phyloP scores from a whole-genome alignment of 37 sponge, comb jelly and placozoan species.

The Beroe forskalii region DNA sequence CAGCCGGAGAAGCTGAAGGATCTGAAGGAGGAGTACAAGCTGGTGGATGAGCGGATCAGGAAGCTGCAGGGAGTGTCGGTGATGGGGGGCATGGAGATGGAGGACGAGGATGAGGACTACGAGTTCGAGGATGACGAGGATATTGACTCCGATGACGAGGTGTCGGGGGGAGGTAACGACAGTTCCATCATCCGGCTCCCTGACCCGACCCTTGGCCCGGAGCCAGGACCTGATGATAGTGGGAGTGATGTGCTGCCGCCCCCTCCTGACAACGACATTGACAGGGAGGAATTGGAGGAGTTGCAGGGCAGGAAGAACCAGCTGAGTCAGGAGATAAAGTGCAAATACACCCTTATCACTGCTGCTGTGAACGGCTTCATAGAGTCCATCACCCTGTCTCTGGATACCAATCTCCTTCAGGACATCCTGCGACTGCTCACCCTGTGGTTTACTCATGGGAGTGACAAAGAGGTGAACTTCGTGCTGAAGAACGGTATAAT shows the following conservation, averaged over 20 bases:
- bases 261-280: background rate
- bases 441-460: constrained; percentile 93
- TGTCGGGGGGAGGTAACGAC: constrained; percentile 15
- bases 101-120: constrained; percentile 50
- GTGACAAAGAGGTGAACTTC: constrained; percentile 75
- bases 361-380: constrained; percentile 91
- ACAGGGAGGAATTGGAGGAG: background rate
- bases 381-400: constrained; percentile 85
- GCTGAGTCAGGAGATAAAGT: background rate
- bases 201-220: background rate
- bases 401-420: constrained; percentile 81
- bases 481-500: constrained; percentile 80
- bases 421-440: constrained; percentile 88
- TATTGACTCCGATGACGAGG: constrained; percentile 49
- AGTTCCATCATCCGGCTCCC: constrained; percentile 40
- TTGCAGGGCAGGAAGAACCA: background rate
- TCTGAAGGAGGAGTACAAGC: constrained; percentile 17
- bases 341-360: constrained; percentile 51
- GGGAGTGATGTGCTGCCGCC: background rate
- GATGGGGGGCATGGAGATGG: background rate
- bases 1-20: constrained; percentile 73
- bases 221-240: constrained; percentile 3
- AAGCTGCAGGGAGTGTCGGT: constrained; percentile 10
- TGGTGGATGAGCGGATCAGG: background rate
- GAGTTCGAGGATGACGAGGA: constrained; percentile 1